phyloP scores from a whole-genome alignment of 2,113 vertebrate species.

The Actenoides hombroni region DNA sequence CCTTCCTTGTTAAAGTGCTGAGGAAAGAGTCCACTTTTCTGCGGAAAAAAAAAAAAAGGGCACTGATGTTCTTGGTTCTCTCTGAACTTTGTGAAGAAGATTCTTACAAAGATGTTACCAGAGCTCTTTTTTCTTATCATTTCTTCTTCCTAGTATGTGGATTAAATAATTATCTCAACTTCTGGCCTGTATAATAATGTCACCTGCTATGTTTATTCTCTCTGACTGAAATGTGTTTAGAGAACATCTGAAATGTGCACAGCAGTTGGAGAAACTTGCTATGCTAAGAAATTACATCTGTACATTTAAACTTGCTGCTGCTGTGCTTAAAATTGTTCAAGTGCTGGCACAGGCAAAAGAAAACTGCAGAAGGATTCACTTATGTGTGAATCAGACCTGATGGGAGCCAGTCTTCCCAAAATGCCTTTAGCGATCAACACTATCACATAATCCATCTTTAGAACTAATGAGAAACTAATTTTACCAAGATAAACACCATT shows the following conservation, averaged over 20 bases:
- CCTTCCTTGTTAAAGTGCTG: not conserved
- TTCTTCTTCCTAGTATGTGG: not conserved
- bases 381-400: not conserved
- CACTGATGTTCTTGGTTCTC: not conserved
- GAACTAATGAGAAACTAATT: not conserved
- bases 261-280: not conserved
- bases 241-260: not conserved
- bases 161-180: slow-evolving; percentile 36
- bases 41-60: not conserved
- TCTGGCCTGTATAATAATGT: slow-evolving; percentile 5
- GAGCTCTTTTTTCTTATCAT: not conserved
- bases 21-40: not conserved
- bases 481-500: not conserved
- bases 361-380: not conserved
- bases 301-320: not conserved
- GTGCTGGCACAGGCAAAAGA: not conserved
- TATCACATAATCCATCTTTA: not conserved
- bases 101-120: not conserved
- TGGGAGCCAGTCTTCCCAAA: not conserved
- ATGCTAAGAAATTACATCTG: not conserved
- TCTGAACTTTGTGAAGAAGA: not conserved
- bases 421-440: not conserved
- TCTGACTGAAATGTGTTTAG: not conserved
- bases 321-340: not conserved
- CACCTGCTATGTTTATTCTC: not conserved